Evolutionary conservation across 92 coral and sea anemone genomes (phyloP).

Genomic region (Diadumene lineata): DNA sequence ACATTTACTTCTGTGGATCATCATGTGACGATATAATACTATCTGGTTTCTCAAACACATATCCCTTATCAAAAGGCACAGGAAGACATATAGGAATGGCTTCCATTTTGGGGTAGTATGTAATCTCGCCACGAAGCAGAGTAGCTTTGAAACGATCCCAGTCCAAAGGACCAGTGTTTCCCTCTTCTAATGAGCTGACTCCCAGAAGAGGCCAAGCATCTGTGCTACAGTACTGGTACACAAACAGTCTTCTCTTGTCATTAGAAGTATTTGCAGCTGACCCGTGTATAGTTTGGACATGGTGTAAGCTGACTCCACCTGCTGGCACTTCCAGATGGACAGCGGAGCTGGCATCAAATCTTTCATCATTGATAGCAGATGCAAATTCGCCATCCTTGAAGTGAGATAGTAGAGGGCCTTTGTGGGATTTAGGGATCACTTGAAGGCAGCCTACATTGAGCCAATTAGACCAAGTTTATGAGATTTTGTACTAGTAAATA

Average conservation of each 20-base stretch:
- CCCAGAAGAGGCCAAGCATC: constrained; percentile 72
- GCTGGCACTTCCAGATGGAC: constrained; percentile 58
- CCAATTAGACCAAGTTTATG: no score
- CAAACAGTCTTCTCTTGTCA: constrained; percentile 36
- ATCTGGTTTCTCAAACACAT: constrained; percentile 36
- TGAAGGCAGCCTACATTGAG: constrained; percentile 71
- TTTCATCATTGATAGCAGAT: constrained; percentile 49
- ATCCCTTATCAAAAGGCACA: constrained; percentile 50
- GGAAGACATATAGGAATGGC: constrained; percentile 44
- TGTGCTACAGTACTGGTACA: constrained; percentile 52
- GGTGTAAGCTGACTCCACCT: constrained; percentile 61
- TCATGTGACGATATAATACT: constrained; percentile 29
- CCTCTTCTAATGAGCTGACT: constrained; percentile 30
- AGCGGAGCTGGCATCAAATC: constrained; percentile 55
- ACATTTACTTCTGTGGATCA: constrained; percentile 8
- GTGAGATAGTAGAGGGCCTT: constrained; percentile 55
- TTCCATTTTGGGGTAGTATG: constrained; percentile 47
- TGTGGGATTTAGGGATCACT: constrained; percentile 64
- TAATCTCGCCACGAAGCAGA: constrained; percentile 48
- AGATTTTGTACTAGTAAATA: no score
- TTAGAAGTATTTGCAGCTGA: constrained; percentile 48
- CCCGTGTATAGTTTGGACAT: constrained; percentile 59
- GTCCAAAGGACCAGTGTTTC: constrained; percentile 52
- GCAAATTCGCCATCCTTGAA: constrained; percentile 41
- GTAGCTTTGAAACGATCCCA: constrained; percentile 57